A percentile compares a stretch with the other conserved stretches of the same genome.
Conservation (phyloP, 92 coral and sea anemone species). For the Palythoa grandis region DNA sequence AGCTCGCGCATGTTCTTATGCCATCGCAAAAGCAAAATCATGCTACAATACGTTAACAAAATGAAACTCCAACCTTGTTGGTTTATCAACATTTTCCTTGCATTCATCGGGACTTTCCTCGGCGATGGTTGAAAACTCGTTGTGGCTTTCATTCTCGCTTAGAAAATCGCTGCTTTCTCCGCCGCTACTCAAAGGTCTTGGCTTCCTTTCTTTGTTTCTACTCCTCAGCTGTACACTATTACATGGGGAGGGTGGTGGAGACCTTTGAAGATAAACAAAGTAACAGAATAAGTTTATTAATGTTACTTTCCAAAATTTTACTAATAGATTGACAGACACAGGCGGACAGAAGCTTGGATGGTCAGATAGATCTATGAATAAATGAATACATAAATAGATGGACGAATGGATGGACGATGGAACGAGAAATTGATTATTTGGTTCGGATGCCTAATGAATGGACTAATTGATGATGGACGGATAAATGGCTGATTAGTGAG, state of each 20-base stretch:
- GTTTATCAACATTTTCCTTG: constrained; percentile 53
- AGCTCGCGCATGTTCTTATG: too few species aligned
- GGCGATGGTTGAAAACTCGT: constrained; percentile 66
- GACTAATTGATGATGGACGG: neutral
- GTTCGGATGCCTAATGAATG: neutral
- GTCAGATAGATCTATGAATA: too few species aligned
- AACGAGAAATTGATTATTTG: neutral
- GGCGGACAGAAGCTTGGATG: too few species aligned
- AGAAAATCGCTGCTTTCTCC: constrained; percentile 62
- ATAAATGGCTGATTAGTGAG: neutral
- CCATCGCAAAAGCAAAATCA: too few species aligned
- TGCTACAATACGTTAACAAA: too few species aligned
- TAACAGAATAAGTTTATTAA: neutral
- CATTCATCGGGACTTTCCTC: constrained; percentile 68
- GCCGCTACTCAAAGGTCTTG: constrained; percentile 69
- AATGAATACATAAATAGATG: too few species aligned
- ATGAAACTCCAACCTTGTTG: constrained; percentile 58
- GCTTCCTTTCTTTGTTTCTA: constrained; percentile 52
- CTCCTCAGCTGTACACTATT: neutral
- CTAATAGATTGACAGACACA: too few species aligned
- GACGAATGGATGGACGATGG: too few species aligned
- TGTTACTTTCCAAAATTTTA: neutral
- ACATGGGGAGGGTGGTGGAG: constrained; percentile 3
- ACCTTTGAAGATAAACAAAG: constrained; percentile 1
- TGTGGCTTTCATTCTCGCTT: constrained; percentile 62